Evolutionary conservation across 2,888 invertebrate species (phyloP).

Genomic region (Orchestes rusci): DNA sequence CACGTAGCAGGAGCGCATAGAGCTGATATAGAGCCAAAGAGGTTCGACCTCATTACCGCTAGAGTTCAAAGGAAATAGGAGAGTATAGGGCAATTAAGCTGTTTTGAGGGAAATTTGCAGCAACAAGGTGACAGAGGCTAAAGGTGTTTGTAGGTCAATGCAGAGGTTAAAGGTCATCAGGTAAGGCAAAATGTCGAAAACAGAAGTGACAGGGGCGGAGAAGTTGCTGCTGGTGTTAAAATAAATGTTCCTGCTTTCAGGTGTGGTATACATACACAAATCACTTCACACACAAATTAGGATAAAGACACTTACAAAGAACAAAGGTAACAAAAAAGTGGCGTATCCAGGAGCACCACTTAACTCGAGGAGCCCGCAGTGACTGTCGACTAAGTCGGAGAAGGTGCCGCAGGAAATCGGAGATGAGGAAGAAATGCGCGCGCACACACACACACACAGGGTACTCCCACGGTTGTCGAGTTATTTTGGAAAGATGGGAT

Average conservation of each 20-base stretch:
- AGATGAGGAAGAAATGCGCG: slow-evolving; percentile 27
- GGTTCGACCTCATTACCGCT: no score
- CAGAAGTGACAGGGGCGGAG: slow-evolving; percentile 10
- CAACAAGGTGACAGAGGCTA: no score
- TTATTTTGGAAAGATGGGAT: slow-evolving; percentile 22
- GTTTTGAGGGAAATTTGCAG: no score
- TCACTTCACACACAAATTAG: no score
- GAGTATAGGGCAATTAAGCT: slow-evolving; percentile 6
- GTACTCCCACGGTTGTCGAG: slow-evolving; percentile 22
- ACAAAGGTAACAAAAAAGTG: slow-evolving; percentile 27
- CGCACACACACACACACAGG: slow-evolving; percentile 20
- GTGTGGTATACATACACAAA: no score
- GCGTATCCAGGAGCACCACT: slow-evolving; percentile 44
- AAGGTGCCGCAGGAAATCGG: slow-evolving; percentile 26
- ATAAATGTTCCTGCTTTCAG: neutral
- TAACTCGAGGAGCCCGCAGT: slow-evolving; percentile 45
- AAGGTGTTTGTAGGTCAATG: neutral
- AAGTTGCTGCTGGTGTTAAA: no score
- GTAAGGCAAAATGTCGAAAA: slow-evolving; percentile 18
- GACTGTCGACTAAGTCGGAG: slow-evolving; percentile 34
- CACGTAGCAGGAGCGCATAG: slow-evolving; percentile 8
- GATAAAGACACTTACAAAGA: slow-evolving; percentile 37
- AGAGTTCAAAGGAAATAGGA: no score
- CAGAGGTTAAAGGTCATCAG: slow-evolving; percentile 12
- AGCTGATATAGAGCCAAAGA: no score